phyloP scores from a whole-genome alignment of 2,797 vertebrate genomes.

The Spinibarbus caldwelli region DNA sequence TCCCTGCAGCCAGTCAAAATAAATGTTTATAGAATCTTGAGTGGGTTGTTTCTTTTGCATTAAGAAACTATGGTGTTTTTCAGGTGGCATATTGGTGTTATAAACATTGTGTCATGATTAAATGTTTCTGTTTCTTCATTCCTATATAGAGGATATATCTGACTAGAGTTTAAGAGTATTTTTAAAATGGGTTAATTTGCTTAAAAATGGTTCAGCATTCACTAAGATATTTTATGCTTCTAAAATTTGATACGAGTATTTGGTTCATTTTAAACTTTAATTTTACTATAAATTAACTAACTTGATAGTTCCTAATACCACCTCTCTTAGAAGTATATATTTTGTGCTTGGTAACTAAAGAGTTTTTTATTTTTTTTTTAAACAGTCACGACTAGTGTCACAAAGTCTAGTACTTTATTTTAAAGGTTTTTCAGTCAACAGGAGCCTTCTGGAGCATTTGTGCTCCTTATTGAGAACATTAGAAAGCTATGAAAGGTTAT shows the following conservation, averaged over 20 bases:
- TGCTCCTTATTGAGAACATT: not conserved
- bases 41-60: not conserved
- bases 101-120: not conserved
- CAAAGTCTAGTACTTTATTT: not conserved
- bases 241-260: not conserved
- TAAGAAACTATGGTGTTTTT: not conserved
- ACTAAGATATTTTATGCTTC: no score
- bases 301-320: not conserved
- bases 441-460: not conserved
- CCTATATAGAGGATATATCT: no score
- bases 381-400: not conserved
- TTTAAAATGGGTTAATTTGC: no score
- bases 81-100: not conserved
- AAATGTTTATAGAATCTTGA: constrained; percentile 79
- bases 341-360: no score
- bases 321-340: not conserved
- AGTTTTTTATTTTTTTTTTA: no score
- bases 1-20: constrained; percentile 71
- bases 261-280: no score
- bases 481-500: not conserved
- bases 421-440: not conserved
- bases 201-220: no score
- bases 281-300: no score
- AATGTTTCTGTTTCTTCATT: not conserved
- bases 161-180: no score